phyloP scores from a whole-genome alignment of 2,113 vertebrate genomes.

The Speoplatyrhinus poulsoni region DNA sequence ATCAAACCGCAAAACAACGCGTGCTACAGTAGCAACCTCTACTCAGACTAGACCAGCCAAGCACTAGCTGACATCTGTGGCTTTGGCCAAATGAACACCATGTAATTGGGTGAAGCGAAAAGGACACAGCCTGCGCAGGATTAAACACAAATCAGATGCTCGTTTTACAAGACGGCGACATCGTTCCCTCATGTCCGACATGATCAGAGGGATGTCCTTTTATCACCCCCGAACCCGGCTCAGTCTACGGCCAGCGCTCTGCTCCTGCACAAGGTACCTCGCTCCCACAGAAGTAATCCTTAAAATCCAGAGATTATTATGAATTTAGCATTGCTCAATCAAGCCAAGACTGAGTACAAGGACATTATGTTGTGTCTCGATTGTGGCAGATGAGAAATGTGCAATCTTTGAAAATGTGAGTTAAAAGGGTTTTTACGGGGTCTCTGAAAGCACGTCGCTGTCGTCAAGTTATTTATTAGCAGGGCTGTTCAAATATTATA shows the following conservation, averaged over 20 bases:
- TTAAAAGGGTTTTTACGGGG: conserved; percentile 47
- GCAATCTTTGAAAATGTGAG: conserved; percentile 29
- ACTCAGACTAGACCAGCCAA: no score
- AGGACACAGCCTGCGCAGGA: conserved; percentile 58
- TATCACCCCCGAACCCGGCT: conserved; percentile 18
- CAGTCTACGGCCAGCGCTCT: not conserved
- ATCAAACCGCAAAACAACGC: no score
- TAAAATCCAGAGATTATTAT: conserved; percentile 60
- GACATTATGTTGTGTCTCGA: conserved; percentile 50
- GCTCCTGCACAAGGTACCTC: conserved; percentile 33
- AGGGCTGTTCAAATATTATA: not conserved
- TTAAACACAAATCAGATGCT: conserved; percentile 67
- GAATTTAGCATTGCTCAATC: conserved; percentile 63
- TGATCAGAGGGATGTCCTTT: conserved; percentile 67
- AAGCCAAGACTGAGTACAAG: conserved; percentile 52
- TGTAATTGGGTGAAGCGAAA: conserved; percentile 57
- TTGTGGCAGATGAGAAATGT: conserved; percentile 46
- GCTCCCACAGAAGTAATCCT: conserved; percentile 58
- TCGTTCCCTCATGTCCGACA: conserved; percentile 58
- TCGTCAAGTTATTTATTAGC: conserved; percentile 3
- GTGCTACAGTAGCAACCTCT: no score
- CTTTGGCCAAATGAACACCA: conserved; percentile 75
- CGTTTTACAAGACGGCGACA: conserved; percentile 53
- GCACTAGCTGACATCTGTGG: conserved; percentile 64
- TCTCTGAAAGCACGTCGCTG: conserved; percentile 39